phyloP scores from a whole-genome alignment of 2,113 vertebrate genomes.

The Pelvicachromis taeniatus region DNA sequence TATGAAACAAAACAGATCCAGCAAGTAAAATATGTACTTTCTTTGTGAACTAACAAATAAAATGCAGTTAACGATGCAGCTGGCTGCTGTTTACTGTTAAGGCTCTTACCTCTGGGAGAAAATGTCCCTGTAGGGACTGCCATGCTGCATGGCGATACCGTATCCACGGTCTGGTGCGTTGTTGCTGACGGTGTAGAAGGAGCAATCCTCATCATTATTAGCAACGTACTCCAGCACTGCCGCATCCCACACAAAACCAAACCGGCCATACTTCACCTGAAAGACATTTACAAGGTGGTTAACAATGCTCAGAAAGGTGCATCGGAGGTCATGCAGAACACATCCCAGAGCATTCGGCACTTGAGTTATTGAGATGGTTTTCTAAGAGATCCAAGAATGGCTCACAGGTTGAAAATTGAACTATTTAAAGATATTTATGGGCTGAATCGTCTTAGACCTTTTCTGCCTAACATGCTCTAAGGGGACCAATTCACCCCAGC shows the following conservation, averaged over 20 bases:
- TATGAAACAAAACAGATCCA: neutral
- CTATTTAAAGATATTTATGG: neutral
- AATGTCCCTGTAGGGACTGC: conserved; percentile 94
- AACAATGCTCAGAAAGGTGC: neutral
- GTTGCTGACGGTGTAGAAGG: conserved; percentile 89
- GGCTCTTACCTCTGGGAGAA: conserved; percentile 92
- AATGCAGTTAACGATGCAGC: neutral
- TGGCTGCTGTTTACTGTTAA: neutral
- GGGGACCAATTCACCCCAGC: neutral
- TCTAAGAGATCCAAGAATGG: neutral
- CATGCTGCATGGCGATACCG: conserved; percentile 94
- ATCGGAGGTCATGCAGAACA: neutral
- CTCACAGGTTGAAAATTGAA: neutral
- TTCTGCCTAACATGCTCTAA: neutral
- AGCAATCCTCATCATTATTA: conserved; percentile 94
- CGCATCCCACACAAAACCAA: conserved; percentile 96
- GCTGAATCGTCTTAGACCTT: neutral
- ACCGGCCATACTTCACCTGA: conserved; percentile 93
- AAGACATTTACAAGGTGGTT: neutral
- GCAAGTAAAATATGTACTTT: neutral
- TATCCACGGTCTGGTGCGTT: conserved; percentile 90
- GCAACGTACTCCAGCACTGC: conserved; percentile 94
- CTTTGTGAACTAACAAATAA: neutral
- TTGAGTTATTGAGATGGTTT: neutral
- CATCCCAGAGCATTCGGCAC: neutral